Conservation (phyloP, 2,888 invertebrate species). For the Acleris cristana region DNA sequence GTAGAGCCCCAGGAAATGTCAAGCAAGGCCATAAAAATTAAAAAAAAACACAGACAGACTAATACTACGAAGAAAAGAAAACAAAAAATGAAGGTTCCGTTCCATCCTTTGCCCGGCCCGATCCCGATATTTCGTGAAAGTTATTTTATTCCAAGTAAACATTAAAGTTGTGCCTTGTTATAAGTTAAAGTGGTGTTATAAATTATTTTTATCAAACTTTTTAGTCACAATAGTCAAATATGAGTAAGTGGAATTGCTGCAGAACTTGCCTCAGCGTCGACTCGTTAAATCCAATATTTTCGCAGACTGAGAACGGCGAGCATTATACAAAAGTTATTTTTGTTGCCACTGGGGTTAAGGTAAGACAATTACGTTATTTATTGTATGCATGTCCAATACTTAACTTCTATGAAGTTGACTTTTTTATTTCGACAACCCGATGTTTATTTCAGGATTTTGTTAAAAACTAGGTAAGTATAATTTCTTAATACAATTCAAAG, state of each 20-base stretch:
- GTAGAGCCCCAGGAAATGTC: too few relatives aligned
- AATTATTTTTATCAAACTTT: slow-evolving; percentile 4
- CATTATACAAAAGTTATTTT: slow-evolving; percentile 33
- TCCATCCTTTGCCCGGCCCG: neutral
- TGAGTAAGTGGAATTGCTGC: slow-evolving; percentile 29
- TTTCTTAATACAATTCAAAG: too few relatives aligned
- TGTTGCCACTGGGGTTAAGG: slow-evolving; percentile 31
- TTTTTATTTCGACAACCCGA: too few relatives aligned
- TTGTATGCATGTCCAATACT: too few relatives aligned
- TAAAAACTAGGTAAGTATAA: too few relatives aligned
- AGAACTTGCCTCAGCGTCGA: slow-evolving; percentile 28
- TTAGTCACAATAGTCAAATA: slow-evolving; percentile 8
- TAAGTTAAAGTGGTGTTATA: slow-evolving; percentile 19
- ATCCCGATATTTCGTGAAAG: neutral
- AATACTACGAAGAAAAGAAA: too few relatives aligned
- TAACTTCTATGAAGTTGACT: too few relatives aligned
- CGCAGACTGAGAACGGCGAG: slow-evolving; percentile 14
- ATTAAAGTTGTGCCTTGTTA: neutral
- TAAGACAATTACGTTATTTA: slow-evolving; percentile 5
- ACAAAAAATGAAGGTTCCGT: too few relatives aligned
- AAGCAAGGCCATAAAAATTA: too few relatives aligned
- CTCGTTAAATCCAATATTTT: slow-evolving; percentile 36
- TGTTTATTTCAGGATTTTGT: too few relatives aligned
- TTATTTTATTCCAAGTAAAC: slow-evolving; percentile 20
- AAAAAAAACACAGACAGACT: too few relatives aligned